Conservation (phyloP, 37 sponge, comb jelly and placozoan genomes). For the Theonella swinhoei region DNA sequence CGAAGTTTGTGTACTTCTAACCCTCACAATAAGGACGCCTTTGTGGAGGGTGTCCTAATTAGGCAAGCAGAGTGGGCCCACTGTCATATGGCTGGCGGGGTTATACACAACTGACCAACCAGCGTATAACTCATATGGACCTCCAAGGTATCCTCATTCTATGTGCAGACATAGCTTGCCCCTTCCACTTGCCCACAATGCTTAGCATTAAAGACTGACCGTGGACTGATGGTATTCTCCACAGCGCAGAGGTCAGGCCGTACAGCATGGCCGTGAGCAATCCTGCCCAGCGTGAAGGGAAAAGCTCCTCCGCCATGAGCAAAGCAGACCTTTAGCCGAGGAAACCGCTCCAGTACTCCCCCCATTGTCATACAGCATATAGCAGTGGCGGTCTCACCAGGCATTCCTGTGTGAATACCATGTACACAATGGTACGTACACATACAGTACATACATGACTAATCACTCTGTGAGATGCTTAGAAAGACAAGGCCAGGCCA, state of each 20-base stretch:
- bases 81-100: too few species aligned
- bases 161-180: too few species aligned
- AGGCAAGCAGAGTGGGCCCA: too few species aligned
- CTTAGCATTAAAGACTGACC: slow-evolving; percentile 37
- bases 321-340: slow-evolving; percentile 81
- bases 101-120: not conserved
- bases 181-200: too few species aligned
- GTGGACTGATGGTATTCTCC: slow-evolving; percentile 80
- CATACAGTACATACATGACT: too few species aligned
- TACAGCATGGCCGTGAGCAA: slow-evolving; percentile 88
- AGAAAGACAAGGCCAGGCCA: too few species aligned
- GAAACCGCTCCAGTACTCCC: slow-evolving; percentile 89
- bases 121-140: not conserved
- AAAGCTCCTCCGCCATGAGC: slow-evolving; percentile 94
- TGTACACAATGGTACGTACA: not conserved
- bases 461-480: too few species aligned
- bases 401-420: slow-evolving; percentile 68
- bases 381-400: slow-evolving; percentile 85
- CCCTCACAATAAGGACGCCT: too few species aligned
- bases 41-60: too few species aligned
- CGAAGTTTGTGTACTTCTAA: too few species aligned
- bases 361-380: slow-evolving; percentile 88
- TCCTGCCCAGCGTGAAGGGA: slow-evolving; percentile 84
- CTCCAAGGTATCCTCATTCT: not conserved
- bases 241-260: slow-evolving; percentile 93